Conservation (phyloP, 1,140 invertebrate species). For the Pseudomyrmex sp. region DNA sequence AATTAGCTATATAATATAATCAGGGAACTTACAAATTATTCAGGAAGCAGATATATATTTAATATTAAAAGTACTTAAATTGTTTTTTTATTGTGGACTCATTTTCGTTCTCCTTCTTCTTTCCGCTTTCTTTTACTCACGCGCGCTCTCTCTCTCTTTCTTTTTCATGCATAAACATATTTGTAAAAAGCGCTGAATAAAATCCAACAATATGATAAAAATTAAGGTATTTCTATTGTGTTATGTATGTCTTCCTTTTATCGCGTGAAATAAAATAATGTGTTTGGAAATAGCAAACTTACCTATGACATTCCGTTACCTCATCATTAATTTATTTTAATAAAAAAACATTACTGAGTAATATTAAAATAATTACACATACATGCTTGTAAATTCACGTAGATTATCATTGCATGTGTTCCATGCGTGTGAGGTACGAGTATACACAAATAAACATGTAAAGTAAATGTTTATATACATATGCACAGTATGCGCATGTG, state of each 20-base stretch:
- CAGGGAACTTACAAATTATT: conserved; percentile 47
- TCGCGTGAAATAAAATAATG: conserved; percentile 25
- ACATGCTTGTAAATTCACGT: conserved; percentile 57
- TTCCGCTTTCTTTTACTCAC: neutral
- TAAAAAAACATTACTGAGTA: conserved; percentile 37
- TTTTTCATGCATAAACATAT: conserved; percentile 12
- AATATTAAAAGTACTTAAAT: conserved; percentile 29
- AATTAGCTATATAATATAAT: conserved; percentile 50
- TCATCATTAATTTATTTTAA: conserved; percentile 55
- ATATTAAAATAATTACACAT: conserved; percentile 54
- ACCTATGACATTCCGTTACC: conserved; percentile 43
- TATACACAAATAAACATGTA: conserved; percentile 63
- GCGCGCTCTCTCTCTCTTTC: neutral
- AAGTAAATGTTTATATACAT: conserved; percentile 31
- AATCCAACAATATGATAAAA: conserved; percentile 15
- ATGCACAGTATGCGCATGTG: neutral
- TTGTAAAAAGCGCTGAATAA: conserved; percentile 12
- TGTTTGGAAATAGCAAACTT: conserved; percentile 50
- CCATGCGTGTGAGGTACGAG: conserved; percentile 17
- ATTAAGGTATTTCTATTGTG: conserved; percentile 49
- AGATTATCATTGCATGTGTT: conserved; percentile 1
- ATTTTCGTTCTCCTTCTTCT: no score
- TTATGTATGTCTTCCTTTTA: conserved; percentile 25
- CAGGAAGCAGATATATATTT: conserved; percentile 20
- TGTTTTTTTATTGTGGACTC: conserved; percentile 9